Evolutionary conservation across 1,140 invertebrate genomes (phyloP).

Genomic region (Eulimnadia texana): DNA sequence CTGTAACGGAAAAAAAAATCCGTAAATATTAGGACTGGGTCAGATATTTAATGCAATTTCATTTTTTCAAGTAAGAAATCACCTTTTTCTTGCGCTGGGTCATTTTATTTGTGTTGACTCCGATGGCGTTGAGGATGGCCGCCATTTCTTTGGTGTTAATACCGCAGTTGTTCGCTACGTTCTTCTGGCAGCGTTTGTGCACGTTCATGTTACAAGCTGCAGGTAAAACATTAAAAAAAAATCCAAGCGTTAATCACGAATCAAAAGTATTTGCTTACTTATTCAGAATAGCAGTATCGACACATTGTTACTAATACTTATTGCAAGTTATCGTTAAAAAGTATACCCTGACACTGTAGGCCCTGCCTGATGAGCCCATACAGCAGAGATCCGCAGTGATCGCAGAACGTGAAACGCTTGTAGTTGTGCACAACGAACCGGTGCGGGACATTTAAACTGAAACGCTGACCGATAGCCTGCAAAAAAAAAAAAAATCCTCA

Average conservation of each 20-base stretch:
- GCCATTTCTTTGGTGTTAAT: constrained; percentile 95
- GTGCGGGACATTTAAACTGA: constrained; percentile 97
- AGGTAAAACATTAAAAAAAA: constrained; percentile 18
- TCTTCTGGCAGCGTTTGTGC: constrained; percentile 96
- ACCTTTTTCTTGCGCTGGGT: constrained; percentile 50
- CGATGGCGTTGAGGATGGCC: constrained; percentile 74
- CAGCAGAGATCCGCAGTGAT: constrained; percentile 92
- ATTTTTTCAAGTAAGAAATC: too few relatives aligned
- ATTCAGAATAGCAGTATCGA: constrained; percentile 3
- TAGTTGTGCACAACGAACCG: constrained; percentile 49
- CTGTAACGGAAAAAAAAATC: too few relatives aligned
- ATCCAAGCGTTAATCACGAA: constrained; percentile 1
- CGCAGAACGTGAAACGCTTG: constrained; percentile 88
- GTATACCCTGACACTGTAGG: constrained; percentile 82
- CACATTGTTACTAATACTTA: too few relatives aligned
- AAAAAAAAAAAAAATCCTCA: too few relatives aligned
- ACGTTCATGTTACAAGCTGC: constrained; percentile 91
- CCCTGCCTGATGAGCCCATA: constrained; percentile 96
- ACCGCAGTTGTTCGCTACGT: constrained; percentile 98
- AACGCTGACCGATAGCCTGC: constrained; percentile 48
- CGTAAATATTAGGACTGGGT: too few relatives aligned
- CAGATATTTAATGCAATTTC: too few relatives aligned
- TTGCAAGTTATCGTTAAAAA: background rate
- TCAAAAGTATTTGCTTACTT: too few relatives aligned
- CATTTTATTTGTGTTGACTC: constrained; percentile 78